Base-by-base conservation (phyloP, 2,797 vertebrate species). In the Rhinella marina region DNA sequence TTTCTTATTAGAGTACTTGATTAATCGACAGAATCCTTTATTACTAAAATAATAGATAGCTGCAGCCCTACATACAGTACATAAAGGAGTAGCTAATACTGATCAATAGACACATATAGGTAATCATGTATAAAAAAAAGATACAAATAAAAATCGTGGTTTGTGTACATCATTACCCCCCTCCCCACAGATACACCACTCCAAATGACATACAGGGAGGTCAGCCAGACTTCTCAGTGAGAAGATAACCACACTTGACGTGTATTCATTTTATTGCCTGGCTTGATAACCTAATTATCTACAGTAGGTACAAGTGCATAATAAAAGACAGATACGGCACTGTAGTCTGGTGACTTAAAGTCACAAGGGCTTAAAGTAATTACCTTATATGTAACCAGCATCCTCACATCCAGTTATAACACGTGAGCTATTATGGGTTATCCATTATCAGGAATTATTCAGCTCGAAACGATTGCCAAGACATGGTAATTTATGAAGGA, bases 261-360 rank as follows among this genome's bases (percentile, higher is more conserved):
- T 50, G 3, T 21, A 77, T 64, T 82, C 62, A 29, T 86, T 79
- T 56, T 66, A 68, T 50, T 68, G 41, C 56, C 32, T 66, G 75
- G n/a, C 56, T 62, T 85, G 62, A 70, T 84, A 84, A 88, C 86
- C 59, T 41, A 87, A 56, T 83, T 54, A 76, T 77, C 23, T 88
- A 78, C 29, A 50, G 27, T n/a, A 76, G 61, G 70, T 64, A 61
- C 1, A 77, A 64, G 64, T 56, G 66, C 17, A 29, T 56, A 82
- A 64, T 84, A 29, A 79, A 52, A 27, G 54, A 75, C 29, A 81
- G 82, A 62, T 83, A 72, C 73, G 11, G 19, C 59, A 52, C 76
- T 81, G 48, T 13, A 56, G 68, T 13, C 82, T 75, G 21, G 57
- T 85, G 77, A 84, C 52, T 72, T 61, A 61, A 79, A 81, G 81